Evolutionary conservation across 2,797 vertebrate species (phyloP).

Genomic region (Bradypodion pumilum): DNA sequence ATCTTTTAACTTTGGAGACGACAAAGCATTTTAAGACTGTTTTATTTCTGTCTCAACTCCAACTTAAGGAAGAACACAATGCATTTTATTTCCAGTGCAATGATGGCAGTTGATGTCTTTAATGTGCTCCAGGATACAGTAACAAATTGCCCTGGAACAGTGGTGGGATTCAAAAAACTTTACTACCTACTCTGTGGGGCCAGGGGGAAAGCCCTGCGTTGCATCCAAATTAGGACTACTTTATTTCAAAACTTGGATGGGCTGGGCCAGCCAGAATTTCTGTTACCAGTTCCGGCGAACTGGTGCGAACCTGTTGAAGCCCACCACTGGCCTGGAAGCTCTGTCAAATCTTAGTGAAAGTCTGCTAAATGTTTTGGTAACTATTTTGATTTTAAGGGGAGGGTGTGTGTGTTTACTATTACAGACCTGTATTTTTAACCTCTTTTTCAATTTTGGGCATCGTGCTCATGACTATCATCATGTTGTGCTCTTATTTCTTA

Average conservation of each 20-base stretch:
- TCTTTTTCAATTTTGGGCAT: no score
- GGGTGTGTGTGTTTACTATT: background rate
- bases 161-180: no score
- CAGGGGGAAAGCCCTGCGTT: no score
- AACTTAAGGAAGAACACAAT: background rate
- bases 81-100: background rate
- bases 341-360: background rate
- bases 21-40: background rate
- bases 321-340: background rate
- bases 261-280: no score
- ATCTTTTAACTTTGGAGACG: slow-evolving; percentile 13
- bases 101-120: background rate
- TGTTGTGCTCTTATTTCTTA: no score
- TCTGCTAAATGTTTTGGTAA: background rate
- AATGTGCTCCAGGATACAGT: background rate
- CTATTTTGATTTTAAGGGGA: background rate
- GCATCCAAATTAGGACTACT: no score
- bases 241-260: no score
- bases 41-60: background rate
- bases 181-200: no score
- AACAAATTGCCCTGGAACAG: background rate
- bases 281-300: no score
- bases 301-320: no score
- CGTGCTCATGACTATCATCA: no score
- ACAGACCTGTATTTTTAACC: no score